A percentile compares a stretch with the other conserved stretches of the same genome.
These are phyloP conservation scores for Endotricha flammealis DNA, from an alignment of 2,888 invertebrate species.

Conservation along the genomic window DNA sequence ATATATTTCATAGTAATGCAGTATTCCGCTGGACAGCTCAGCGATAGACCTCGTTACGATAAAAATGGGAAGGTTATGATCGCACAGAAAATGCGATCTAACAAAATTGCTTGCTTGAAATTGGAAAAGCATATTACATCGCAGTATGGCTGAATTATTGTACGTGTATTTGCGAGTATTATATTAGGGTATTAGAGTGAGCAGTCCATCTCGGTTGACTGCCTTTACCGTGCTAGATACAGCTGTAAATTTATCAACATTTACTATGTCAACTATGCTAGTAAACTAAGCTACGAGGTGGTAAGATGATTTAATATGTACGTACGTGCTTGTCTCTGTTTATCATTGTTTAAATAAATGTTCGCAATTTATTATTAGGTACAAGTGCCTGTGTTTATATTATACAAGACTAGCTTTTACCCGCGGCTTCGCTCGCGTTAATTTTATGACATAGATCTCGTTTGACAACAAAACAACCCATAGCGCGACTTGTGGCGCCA, in stretches of 20 bases:
- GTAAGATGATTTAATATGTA: too few relatives aligned
- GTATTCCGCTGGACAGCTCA: not conserved
- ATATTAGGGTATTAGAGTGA: not conserved
- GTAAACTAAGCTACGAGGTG: too few relatives aligned
- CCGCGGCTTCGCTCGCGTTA: too few relatives aligned
- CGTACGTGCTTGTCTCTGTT: too few relatives aligned
- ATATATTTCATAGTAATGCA: slow-evolving; percentile 5
- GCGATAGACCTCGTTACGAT: not conserved
- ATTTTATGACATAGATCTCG: too few relatives aligned
- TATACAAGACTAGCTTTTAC: too few relatives aligned
- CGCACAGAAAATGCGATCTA: not conserved
- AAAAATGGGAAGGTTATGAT: not conserved
- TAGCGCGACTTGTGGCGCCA: too few relatives aligned
- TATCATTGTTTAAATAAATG: too few relatives aligned
- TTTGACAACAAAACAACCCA: too few relatives aligned
- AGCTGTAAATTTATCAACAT: slow-evolving; percentile 1
- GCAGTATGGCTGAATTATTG: not conserved
- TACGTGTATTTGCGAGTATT: not conserved
- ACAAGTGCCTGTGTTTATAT: too few relatives aligned
- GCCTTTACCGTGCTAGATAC: not conserved
- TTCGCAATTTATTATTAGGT: too few relatives aligned
- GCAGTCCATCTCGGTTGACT: not conserved
- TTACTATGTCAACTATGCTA: not conserved
- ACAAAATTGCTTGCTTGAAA: not conserved
- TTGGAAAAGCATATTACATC: not conserved